phyloP scores from a whole-genome alignment of 2,888 invertebrate species.

The Eupithecia exiguata region DNA sequence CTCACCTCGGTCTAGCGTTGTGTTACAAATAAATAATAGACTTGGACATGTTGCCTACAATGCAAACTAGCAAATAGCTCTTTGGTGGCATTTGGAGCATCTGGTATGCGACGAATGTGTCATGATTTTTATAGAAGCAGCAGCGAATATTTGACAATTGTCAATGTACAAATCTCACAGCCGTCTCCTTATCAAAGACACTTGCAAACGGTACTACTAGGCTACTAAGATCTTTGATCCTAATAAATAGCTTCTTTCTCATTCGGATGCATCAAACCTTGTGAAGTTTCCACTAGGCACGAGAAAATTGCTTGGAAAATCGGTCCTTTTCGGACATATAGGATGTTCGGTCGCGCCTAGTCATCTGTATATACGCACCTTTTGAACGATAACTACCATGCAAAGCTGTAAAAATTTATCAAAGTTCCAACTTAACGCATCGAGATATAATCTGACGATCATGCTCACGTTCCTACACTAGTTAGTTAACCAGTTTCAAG shows the following conservation, averaged over 20 bases:
- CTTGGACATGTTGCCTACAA: neutral
- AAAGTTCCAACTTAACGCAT: neutral
- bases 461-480: neutral
- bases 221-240: no score
- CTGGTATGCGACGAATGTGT: neutral
- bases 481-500: neutral
- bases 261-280: neutral
- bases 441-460: neutral
- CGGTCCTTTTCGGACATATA: no score
- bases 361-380: neutral
- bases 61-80: constrained; percentile 1
- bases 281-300: neutral
- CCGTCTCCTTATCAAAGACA: no score
- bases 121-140: neutral
- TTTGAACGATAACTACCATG: neutral
- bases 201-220: no score
- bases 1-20: constrained; percentile 1
- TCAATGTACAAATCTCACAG: no score
- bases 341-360: no score
- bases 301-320: neutral
- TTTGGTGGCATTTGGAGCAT: neutral
- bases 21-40: constrained; percentile 2
- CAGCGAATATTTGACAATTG: neutral
- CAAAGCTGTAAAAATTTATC: neutral
- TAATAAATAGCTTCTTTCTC: neutral